These are phyloP conservation scores for Picathartes gymnocephalus DNA, from an alignment of 2,113 vertebrate genomes.

Conservation along the genomic window DNA sequence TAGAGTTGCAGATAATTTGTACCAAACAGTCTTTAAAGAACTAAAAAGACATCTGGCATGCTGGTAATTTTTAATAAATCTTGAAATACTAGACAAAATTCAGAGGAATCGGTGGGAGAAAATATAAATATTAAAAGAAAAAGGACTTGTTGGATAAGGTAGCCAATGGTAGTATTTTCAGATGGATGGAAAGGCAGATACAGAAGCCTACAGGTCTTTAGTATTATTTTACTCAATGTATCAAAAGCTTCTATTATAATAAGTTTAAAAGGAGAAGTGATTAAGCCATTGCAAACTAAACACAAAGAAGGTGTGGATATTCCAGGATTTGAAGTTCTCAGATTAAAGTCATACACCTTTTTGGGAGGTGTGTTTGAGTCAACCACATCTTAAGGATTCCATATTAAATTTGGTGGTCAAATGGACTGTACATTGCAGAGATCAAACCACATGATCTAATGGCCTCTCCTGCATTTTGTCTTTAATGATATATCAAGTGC, in stretches of 20 bases:
- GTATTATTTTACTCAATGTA: background rate
- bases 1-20: background rate
- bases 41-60: background rate
- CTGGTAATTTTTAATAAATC: background rate
- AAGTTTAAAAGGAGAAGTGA: background rate
- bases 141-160: background rate
- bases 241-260: background rate
- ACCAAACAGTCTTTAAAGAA: conserved; percentile 12
- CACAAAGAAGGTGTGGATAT: background rate
- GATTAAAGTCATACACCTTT: background rate
- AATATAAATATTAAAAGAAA: background rate
- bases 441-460: background rate
- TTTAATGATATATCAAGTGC: background rate
- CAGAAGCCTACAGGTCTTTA: background rate
- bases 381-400: background rate
- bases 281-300: background rate
- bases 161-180: background rate
- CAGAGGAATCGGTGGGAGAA: background rate
- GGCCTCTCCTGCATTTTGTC: background rate
- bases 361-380: background rate
- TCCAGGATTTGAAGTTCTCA: background rate
- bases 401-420: background rate
- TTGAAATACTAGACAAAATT: background rate
- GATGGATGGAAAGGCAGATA: background rate
- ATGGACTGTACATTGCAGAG: background rate